These are phyloP conservation scores for Esox niger DNA, from an alignment of 2,113 vertebrate species.

Conservation along the genomic window DNA sequence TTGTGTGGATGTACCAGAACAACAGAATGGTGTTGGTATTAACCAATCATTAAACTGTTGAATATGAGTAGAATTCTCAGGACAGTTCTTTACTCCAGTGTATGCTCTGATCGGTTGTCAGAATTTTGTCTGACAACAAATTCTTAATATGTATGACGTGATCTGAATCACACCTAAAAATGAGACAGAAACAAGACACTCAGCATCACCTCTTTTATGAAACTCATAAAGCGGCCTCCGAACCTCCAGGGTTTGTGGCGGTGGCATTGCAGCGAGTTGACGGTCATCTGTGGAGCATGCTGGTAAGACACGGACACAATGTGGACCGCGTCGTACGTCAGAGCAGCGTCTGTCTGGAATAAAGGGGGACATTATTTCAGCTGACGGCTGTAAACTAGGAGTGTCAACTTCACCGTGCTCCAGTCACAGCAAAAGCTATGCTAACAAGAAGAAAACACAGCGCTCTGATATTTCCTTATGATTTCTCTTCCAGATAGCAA, in stretches of 20 bases:
- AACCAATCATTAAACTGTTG: no score
- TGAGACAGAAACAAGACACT: background rate
- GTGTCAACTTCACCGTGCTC: constrained; percentile 8
- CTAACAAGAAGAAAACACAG: background rate
- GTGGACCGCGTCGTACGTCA: constrained; percentile 96
- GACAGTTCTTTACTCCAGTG: no score
- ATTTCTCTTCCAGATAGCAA: background rate
- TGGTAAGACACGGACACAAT: constrained; percentile 98
- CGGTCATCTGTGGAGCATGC: constrained; percentile 94
- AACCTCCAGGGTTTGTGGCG: constrained; percentile 99
- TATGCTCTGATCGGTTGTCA: no score
- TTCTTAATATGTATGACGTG: no score
- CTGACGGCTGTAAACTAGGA: constrained; percentile 28
- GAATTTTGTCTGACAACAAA: no score
- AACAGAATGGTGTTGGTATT: no score
- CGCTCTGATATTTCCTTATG: constrained; percentile 1
- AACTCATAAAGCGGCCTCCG: constrained; percentile 93
- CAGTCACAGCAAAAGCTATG: background rate
- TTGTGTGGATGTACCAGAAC: no score
- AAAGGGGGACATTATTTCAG: constrained; percentile 74
- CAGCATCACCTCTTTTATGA: constrained; percentile 95
- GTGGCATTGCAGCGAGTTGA: constrained; percentile 98
- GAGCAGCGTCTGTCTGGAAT: constrained; percentile 96
- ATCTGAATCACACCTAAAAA: background rate
- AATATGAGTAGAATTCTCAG: no score